These are phyloP conservation scores for Dryobota labecula DNA, from an alignment of 2,888 invertebrate species.

Conservation along the genomic window DNA sequence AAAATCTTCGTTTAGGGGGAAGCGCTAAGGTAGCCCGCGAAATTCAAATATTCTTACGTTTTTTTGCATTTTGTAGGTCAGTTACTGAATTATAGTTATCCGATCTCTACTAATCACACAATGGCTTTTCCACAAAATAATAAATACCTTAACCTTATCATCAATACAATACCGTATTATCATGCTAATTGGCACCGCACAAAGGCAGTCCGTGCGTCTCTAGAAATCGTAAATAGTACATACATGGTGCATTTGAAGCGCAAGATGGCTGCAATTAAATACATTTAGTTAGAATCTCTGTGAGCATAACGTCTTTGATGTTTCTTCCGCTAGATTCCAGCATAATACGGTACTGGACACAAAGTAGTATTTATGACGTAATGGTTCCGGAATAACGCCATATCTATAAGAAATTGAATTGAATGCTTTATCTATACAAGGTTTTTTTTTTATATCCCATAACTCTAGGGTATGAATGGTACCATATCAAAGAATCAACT, in stretches of 20 bases:
- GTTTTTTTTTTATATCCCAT: too few species aligned
- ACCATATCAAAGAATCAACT: too few species aligned
- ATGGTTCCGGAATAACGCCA: constrained; percentile 21
- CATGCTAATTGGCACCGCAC: constrained; percentile 24
- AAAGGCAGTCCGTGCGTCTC: constrained; percentile 17
- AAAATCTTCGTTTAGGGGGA: too few species aligned
- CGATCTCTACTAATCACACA: too few species aligned
- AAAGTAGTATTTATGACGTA: constrained; percentile 21
- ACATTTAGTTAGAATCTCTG: constrained; percentile 30
- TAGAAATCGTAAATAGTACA: constrained; percentile 8
- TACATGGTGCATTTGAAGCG: background rate
- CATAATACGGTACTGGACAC: constrained; percentile 10
- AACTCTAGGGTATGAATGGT: too few species aligned
- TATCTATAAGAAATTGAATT: constrained; percentile 8
- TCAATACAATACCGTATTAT: constrained; percentile 12
- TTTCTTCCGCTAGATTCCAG: constrained; percentile 19
- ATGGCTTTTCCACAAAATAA: constrained; percentile 9
- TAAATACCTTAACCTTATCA: constrained; percentile 10
- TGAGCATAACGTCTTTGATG: constrained; percentile 41
- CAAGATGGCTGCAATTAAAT: constrained; percentile 48
- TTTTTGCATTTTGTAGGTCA: too few species aligned
- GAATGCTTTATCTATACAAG: too few species aligned
- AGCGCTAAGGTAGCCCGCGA: too few species aligned
- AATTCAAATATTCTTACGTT: too few species aligned
- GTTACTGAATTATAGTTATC: too few species aligned